Percentiles rank a stretch among this genome's conserved stretches.
These are phyloP conservation scores for Anisognathus igniventris DNA, from an alignment of 2,797 vertebrate genomes.

Conservation along the genomic window DNA sequence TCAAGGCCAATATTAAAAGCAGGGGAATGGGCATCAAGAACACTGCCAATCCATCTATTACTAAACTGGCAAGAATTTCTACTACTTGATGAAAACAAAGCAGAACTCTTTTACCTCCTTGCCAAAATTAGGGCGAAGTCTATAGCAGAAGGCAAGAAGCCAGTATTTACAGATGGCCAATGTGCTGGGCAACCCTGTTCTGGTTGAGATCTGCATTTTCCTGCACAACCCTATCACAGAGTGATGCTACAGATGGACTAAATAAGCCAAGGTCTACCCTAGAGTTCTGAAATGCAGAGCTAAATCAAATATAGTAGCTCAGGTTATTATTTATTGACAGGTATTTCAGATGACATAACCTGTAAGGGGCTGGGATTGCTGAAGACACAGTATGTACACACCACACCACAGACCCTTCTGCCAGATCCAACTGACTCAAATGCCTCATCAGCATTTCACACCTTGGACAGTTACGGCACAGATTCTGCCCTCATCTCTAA, in stretches of 20 bases:
- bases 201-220: background rate
- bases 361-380: background rate
- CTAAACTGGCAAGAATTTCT: slow-evolving; percentile 36
- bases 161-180: slow-evolving; percentile 32
- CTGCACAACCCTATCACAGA: background rate
- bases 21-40: slow-evolving; percentile 2
- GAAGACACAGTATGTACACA: background rate
- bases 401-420: background rate
- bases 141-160: slow-evolving; percentile 23
- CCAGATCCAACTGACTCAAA: background rate
- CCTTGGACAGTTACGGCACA: background rate
- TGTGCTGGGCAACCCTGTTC: background rate
- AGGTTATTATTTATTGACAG: background rate
- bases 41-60: slow-evolving; percentile 28
- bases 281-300: background rate
- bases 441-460: background rate
- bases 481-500: background rate
- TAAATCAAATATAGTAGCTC: background rate
- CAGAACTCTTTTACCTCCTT: slow-evolving; percentile 3
- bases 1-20: background rate
- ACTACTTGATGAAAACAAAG: slow-evolving; percentile 29
- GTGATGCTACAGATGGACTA: background rate
- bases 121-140: slow-evolving; percentile 19
- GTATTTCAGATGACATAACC: background rate
- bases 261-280: background rate